Conservation (phyloP, 2,797 vertebrate species). For the Silurus lanzhouensis region DNA sequence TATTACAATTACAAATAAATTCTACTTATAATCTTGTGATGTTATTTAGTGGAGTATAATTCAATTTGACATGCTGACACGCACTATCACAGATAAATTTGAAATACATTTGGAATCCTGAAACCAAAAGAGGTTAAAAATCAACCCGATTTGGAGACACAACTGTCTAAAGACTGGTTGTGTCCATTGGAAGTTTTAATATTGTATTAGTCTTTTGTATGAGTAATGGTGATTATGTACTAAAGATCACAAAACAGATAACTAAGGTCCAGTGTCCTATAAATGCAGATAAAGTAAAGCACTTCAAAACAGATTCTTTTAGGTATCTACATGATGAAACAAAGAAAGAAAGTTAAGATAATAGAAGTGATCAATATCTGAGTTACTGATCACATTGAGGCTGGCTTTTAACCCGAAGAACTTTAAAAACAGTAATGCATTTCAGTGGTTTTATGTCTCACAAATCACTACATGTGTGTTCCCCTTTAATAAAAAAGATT, state of each 20-base stretch:
- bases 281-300: background rate
- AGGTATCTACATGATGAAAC: background rate
- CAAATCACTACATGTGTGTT: background rate
- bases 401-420: background rate
- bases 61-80: background rate
- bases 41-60: background rate
- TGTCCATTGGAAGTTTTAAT: background rate
- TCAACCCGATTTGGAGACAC: background rate
- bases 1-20: background rate
- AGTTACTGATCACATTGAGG: background rate
- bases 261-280: background rate
- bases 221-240: background rate
- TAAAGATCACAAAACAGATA: background rate
- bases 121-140: background rate
- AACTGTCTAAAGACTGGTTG: background rate
- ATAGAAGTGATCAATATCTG: background rate
- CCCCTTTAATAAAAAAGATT: background rate
- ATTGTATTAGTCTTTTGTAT: background rate
- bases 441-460: background rate
- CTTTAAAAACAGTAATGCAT: background rate
- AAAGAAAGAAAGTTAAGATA: background rate
- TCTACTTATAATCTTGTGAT: background rate
- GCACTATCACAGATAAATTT: background rate
- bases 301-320: background rate
- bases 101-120: background rate